Base-by-base conservation (phyloP, 2,113 vertebrate species). In the Propithecus coquereli region DNA sequence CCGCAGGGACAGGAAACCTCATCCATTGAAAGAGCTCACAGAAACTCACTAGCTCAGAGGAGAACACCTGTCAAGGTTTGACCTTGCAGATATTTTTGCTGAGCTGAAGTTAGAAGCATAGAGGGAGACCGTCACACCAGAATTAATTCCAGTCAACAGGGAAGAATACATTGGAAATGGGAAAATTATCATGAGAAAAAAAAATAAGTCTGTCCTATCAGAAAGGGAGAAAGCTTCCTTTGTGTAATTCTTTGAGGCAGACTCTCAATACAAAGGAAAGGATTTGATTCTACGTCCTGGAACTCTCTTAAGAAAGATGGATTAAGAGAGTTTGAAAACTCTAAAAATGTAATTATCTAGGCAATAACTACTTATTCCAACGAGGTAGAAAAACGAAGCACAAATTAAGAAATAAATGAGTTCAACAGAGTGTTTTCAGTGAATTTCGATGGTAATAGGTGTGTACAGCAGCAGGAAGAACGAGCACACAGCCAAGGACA, bases 351-450 rank as follows among this genome's bases (percentile, higher is more conserved):
- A 94, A 95, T 97, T 96, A 93, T 90, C 79, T 90, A 87, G 61
- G 90, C 68, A 95, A 73, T 91, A 87, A 90, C 63, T 97, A 97
- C 97, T 96, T 83, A 95, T 91, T 89, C 83, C 57, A 97, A 93
- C 59, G 68, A 91, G 76, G 79, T 70, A 90, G 87, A 95, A 97
- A 96, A 91, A 71, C 93, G 54, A 94, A 63, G 34, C 74, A 47
- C 65, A 91, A 94, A 79, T 74, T 73, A 91, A 91, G 85, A 94
- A 83, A 88, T 73, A 89, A 59, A 47, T 91, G 79, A 91, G 80
- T 80, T 86, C 57, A n/a, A 47, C 34, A 63, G 50, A 81, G 47
- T 74, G 74, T 70, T 96, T 87, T 93, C 79, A 23, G 82, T 79
- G 83, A 91, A 80, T 87, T 25, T 85, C 80, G 54, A 61, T 93